Base-by-base conservation (phyloP, 2,113 vertebrate species). In the Gobiocypris rarus region DNA sequence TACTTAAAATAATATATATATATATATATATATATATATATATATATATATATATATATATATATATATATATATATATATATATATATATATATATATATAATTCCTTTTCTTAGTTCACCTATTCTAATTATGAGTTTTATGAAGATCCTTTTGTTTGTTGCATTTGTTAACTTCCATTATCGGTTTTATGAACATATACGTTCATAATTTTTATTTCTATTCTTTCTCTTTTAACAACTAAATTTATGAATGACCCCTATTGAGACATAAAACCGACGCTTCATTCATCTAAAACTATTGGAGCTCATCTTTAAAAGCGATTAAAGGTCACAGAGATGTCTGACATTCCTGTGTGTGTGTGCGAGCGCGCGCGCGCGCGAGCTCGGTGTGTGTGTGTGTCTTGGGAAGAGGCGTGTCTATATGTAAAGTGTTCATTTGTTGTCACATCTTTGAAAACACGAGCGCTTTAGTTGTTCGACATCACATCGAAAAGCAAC, bases 291-390 rank as follows among this genome's bases (percentile, higher is more conserved):
- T 81, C 5, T 56, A 54, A 81, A 70, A 69, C 43, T 70, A 34
- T 52, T 31, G 61, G 61, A 38, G 17, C 45, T 70, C 79, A 38
- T 69, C 63, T 69, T 81, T 81, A 54, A 70, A 81, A 70, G 63
- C 48, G 79, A 81, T 81, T 81, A 81, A 81, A 81, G 79, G 79
- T 81, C 79, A 81, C 61, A 69, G 63, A 56, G 63, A 70, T 38
- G 79, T 69, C 79, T 81, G 59, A 52, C 63, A 41, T 67, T 81
- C 63, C 65, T 70, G 48, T 9, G 75, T 43, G 31, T 45, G 58
- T 15, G n/a, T n/a, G n/a, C n/a, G n/a, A n/a, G n/a, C n/a, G n/a
- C n/a, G 13, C 19, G 26, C 14, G 38, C 26, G 61, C 58, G n/a
- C 3, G 56, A n/a, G 56, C 9, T n/a, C 1, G 19, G 5, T 38